A percentile compares a stretch with the other conserved stretches of the same genome.
Conservation (phyloP, 2,888 invertebrate genomes). For the Trachelus troglodyta region DNA sequence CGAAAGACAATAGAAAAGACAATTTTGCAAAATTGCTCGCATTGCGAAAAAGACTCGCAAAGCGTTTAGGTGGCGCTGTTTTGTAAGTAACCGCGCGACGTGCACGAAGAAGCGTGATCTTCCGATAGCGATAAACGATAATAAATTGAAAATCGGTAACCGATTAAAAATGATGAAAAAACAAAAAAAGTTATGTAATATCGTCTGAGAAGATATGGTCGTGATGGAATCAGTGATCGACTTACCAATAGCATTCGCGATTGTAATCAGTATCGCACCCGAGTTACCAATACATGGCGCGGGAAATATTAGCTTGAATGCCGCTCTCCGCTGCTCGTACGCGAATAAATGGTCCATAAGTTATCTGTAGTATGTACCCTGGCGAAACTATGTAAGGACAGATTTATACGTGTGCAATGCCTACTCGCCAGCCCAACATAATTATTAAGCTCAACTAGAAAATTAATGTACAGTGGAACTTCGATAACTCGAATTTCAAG, state of each 20-base stretch:
- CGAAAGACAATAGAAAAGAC: neutral
- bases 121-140: neutral
- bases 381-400: neutral
- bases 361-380: neutral
- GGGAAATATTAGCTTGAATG: neutral
- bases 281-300: neutral
- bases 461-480: neutral
- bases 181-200: neutral
- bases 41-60: neutral
- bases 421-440: neutral
- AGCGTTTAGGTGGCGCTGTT: neutral
- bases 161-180: neutral
- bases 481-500: too few species aligned
- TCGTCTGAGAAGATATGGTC: neutral
- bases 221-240: neutral
- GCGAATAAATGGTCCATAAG: neutral
- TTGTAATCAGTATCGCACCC: neutral
- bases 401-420: neutral
- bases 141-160: neutral
- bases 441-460: slow-evolving; percentile 2
- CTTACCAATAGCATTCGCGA: neutral
- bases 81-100: neutral
- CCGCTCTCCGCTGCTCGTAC: neutral
- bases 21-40: neutral
- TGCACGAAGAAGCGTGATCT: neutral